Conservation (phyloP, 1,140 invertebrate genomes). For the Hycleus phaleratus region DNA sequence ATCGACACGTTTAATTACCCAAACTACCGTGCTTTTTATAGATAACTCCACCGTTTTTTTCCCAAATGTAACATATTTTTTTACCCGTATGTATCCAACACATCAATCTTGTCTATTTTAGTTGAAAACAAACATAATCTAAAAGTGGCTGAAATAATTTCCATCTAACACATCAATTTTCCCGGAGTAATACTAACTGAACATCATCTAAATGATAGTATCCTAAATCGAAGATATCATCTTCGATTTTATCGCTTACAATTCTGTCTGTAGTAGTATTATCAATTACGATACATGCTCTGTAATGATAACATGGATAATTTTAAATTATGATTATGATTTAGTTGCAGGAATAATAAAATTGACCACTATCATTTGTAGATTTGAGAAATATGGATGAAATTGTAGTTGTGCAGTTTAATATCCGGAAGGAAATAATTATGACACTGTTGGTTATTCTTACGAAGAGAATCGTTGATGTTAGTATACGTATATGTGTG, state of each 20-base stretch:
- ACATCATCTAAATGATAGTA: too few species aligned
- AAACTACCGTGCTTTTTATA: background rate
- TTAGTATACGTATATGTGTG: too few species aligned
- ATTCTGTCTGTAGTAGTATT: too few species aligned
- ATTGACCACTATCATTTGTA: too few species aligned
- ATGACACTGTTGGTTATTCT: background rate
- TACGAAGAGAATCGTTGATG: too few species aligned
- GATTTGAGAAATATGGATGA: too few species aligned
- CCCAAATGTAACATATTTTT: constrained; percentile 10
- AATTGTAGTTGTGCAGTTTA: background rate
- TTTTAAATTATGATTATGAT: constrained; percentile 11
- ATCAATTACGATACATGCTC: constrained; percentile 10
- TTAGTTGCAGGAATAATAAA: too few species aligned
- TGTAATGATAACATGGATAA: constrained; percentile 14
- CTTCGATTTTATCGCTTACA: too few species aligned
- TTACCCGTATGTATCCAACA: background rate
- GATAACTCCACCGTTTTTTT: constrained; percentile 3
- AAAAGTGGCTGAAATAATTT: too few species aligned
- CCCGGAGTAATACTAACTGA: too few species aligned
- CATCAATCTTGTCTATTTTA: constrained; percentile 18
- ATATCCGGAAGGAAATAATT: constrained; percentile 14
- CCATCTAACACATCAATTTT: too few species aligned
- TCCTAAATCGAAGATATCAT: too few species aligned
- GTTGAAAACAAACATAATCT: background rate
- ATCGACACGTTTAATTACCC: constrained; percentile 17